phyloP scores from a whole-genome alignment of 2,888 invertebrate genomes.

The Palloptera scutellata region DNA sequence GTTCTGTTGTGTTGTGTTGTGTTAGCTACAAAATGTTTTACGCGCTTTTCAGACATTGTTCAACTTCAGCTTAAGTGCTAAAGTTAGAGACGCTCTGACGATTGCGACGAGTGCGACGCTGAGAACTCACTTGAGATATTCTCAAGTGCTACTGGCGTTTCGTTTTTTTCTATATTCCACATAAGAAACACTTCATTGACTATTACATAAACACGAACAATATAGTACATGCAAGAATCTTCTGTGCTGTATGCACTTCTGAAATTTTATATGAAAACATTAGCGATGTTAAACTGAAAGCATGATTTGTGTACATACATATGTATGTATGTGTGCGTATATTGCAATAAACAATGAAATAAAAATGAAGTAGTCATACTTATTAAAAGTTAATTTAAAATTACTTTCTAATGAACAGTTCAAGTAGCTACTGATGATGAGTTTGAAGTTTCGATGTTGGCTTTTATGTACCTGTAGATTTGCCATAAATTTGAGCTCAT shows the following conservation, averaged over 20 bases:
- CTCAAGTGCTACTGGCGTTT: conserved; percentile 53
- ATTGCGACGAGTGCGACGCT: conserved; percentile 50
- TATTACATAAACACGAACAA: neutral
- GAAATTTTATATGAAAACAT: neutral
- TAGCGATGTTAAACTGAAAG: neutral
- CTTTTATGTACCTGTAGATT: no score
- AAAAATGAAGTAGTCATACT: no score
- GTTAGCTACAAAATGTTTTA: conserved; percentile 33
- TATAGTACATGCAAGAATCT: neutral
- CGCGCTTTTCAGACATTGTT: conserved; percentile 39
- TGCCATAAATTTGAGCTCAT: no score
- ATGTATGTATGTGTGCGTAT: neutral
- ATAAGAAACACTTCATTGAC: conserved; percentile 17
- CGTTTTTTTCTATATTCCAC: neutral
- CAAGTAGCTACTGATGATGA: no score
- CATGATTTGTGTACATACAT: neutral
- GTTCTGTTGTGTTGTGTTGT: conserved; percentile 12
- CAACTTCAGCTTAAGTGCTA: conserved; percentile 50
- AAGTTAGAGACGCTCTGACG: conserved; percentile 48
- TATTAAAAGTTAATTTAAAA: no score
- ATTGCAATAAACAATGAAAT: no score
- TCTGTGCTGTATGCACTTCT: neutral
- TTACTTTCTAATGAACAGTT: no score
- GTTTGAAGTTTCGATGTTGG: no score
- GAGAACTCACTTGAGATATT: conserved; percentile 42